Evolutionary conservation across 2,113 vertebrate species (phyloP).

Genomic region (Australoheros scitulus): DNA sequence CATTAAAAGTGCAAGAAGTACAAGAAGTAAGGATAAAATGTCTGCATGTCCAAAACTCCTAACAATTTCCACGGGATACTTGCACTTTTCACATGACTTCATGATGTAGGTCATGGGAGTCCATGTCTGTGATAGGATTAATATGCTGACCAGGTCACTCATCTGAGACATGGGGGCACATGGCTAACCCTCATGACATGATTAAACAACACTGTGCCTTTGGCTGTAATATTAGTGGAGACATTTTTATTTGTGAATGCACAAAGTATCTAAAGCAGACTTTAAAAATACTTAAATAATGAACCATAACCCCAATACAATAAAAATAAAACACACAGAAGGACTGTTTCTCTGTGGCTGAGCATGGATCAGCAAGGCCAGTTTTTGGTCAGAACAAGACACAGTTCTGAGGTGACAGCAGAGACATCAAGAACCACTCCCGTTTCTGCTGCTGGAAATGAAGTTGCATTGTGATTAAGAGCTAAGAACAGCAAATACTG

Average conservation of each 20-base stretch:
- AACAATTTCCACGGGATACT: rapidly evolving
- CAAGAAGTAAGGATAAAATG: not conserved
- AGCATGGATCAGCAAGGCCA: not conserved
- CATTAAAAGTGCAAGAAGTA: not conserved
- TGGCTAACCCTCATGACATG: not conserved
- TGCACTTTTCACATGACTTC: not conserved
- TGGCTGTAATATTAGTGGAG: not conserved
- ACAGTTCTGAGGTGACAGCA: not conserved
- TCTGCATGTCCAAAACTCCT: not conserved
- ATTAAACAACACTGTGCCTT: not conserved
- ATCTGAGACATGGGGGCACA: not conserved
- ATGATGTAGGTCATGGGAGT: not conserved
- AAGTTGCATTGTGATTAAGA: constrained; percentile 3
- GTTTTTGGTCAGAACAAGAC: not conserved
- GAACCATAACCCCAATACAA: not conserved
- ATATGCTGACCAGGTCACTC: not conserved
- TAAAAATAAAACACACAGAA: not conserved
- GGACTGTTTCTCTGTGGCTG: not conserved
- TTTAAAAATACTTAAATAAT: not conserved
- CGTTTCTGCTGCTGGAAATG: constrained; percentile 1
- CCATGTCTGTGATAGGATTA: not conserved
- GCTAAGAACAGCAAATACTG: not conserved
- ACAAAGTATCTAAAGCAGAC: not conserved
- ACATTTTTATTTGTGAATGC: not conserved
- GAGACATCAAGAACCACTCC: not conserved